Percentiles rank a stretch among this genome's conserved stretches.
Evolutionary conservation across 2,888 invertebrate species (phyloP).

Genomic region (Harpalus rubripes): DNA sequence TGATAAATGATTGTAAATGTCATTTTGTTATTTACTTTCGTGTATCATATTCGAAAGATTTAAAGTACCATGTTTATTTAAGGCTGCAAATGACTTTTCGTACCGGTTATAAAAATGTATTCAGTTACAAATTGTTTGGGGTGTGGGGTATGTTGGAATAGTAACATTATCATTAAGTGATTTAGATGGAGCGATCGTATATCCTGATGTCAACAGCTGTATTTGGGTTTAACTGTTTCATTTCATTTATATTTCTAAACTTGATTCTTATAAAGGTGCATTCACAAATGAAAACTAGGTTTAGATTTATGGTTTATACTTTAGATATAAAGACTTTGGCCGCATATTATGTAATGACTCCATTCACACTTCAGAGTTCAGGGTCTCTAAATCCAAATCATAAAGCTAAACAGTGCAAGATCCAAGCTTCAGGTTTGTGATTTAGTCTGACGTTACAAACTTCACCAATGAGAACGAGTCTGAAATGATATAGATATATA

Average conservation of each 20-base stretch:
- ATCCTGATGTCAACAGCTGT: slow-evolving; percentile 42
- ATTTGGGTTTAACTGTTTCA: slow-evolving; percentile 27
- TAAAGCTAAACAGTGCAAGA: too few species aligned
- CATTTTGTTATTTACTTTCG: slow-evolving; percentile 17
- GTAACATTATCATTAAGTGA: slow-evolving; percentile 44
- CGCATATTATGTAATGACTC: too few species aligned
- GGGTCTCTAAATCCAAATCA: too few species aligned
- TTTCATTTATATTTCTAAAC: background rate
- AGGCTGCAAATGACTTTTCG: slow-evolving; percentile 27
- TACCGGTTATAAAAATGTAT: slow-evolving; percentile 49
- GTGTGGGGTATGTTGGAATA: slow-evolving; percentile 4
- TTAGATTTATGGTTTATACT: too few species aligned
- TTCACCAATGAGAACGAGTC: too few species aligned
- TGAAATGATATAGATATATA: too few species aligned
- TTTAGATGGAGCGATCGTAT: slow-evolving; percentile 43
- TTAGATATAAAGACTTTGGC: too few species aligned
- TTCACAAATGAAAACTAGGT: too few species aligned
- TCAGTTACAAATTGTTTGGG: slow-evolving; percentile 59
- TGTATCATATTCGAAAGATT: slow-evolving; percentile 20
- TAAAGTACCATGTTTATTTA: background rate
- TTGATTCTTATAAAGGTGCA: background rate
- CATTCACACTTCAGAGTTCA: too few species aligned
- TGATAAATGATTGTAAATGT: slow-evolving; percentile 62
- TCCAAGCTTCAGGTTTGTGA: too few species aligned
- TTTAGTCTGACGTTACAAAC: too few species aligned